These are phyloP conservation scores for Hymenochirus boettgeri DNA, from an alignment of 2,113 vertebrate genomes.

Conservation along the genomic window DNA sequence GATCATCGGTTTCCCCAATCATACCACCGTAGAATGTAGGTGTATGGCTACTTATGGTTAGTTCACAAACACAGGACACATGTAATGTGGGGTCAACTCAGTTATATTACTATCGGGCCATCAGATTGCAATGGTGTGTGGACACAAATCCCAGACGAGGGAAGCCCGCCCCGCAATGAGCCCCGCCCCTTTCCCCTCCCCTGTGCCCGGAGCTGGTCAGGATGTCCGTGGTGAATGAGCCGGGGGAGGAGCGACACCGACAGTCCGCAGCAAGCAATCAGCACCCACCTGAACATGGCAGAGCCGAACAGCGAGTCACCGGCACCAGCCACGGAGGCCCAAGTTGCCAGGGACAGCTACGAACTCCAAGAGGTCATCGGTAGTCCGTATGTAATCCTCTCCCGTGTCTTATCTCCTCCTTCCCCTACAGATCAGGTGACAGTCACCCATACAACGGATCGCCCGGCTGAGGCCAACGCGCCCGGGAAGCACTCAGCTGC, in stretches of 20 bases:
- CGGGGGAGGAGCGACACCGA: constrained; percentile 54
- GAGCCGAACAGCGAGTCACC: constrained; percentile 81
- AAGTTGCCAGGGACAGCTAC: constrained; percentile 87
- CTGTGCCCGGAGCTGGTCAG: constrained; percentile 15
- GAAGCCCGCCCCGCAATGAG: too few relatives aligned
- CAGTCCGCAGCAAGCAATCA: constrained; percentile 40
- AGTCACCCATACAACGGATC: too few relatives aligned
- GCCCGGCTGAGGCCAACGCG: too few relatives aligned
- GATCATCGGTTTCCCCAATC: too few relatives aligned
- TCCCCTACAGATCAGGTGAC: neutral
- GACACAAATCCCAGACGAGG: too few relatives aligned
- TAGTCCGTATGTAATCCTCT: constrained; percentile 62
- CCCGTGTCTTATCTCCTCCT: neutral
- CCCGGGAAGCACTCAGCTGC: too few relatives aligned
- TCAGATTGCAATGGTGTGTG: too few relatives aligned
- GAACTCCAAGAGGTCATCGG: constrained; percentile 97
- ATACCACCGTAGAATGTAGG: too few relatives aligned
- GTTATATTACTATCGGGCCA: too few relatives aligned
- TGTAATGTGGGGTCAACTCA: too few relatives aligned
- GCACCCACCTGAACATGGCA: constrained; percentile 81
- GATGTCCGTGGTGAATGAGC: constrained; percentile 41
- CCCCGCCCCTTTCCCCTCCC: neutral
- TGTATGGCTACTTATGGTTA: too few relatives aligned
- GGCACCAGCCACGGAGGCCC: constrained; percentile 73
- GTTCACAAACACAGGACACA: too few relatives aligned